Evolutionary conservation across 2,113 vertebrate genomes (phyloP), one percentile per base, ranked within the genome.

Genomic region (Amia ocellicauda): DNA sequence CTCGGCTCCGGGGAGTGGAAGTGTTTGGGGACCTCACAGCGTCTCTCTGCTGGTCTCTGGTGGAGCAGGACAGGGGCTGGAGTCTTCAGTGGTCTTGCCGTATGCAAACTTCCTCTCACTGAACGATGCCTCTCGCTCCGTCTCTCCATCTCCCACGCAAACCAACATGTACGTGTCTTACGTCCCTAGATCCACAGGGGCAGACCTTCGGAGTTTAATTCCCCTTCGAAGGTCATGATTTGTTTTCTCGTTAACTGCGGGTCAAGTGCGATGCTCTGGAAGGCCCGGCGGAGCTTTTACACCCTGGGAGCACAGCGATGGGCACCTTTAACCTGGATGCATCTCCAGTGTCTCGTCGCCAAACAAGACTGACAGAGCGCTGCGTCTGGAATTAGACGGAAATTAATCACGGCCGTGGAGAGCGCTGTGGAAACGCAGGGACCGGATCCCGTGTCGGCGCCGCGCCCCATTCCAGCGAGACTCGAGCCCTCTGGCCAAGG

Each of bases 161-260:
- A n/a, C n/a, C n/a, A n/a, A n/a, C n/a, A n/a, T n/a, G n/a, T n/a
- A n/a, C n/a, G n/a, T n/a, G n/a, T n/a, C n/a, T n/a, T n/a, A n/a
- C n/a, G n/a, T n/a, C n/a, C n/a, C n/a, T n/a, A n/a, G n/a, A n/a
- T n/a, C n/a, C n/a, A n/a, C 62, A 55, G 57, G 62, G 40, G 17
- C 60, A 62, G 57, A n/a, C 22, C 41, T 40, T 36, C 22, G 8
- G 41, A 51, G 41, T 40, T n/a, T n/a, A n/a, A 29, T 23, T 68
- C 43, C 62, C 59, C 63, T 26, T 71, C 14, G 47, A 63, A 64
- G 63, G 63, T 24, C 56, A 58, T 22, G 3, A 60, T 24, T 61
- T 59, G 59, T 4, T 7, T 50, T 64, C 66, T 78, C 64, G 71
- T 68, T 59, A 74, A 20, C 64, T 60, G 28, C 61, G 47, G 36